Percentiles rank a stretch among this genome's conserved stretches.
These are phyloP conservation scores for Serranus cabrilla DNA, from an alignment of 2,797 vertebrate species.

Conservation along the genomic window DNA sequence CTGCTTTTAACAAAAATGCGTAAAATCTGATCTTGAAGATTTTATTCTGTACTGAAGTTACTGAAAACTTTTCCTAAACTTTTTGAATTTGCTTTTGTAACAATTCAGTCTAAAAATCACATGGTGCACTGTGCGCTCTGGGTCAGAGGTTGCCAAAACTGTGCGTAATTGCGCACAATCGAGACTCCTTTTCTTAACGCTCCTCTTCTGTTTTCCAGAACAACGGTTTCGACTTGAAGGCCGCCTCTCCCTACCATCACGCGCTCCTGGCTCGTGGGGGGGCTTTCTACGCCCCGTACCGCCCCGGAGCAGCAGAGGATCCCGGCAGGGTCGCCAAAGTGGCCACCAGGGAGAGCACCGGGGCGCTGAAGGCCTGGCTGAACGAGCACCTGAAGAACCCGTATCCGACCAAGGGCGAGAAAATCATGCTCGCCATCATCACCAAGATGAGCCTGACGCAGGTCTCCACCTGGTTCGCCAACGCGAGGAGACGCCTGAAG, in stretches of 20 bases:
- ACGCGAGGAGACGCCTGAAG: constrained; percentile 87
- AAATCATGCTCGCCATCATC: constrained; percentile 90
- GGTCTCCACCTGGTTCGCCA: constrained; percentile 91
- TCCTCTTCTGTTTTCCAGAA: constrained; percentile 68
- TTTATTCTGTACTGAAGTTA: neutral
- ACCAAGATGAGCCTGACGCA: constrained; percentile 91
- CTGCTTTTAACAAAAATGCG: neutral
- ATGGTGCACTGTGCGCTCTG: neutral
- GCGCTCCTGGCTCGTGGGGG: constrained; percentile 80
- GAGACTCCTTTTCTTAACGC: neutral
- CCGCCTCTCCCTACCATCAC: constrained; percentile 82
- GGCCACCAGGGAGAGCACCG: constrained; percentile 88
- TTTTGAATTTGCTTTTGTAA: too few species aligned
- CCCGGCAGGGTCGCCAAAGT: constrained; percentile 84
- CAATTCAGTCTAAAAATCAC: neutral
- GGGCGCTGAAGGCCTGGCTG: constrained; percentile 88
- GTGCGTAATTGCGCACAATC: constrained; percentile 53
- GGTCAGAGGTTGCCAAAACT: neutral
- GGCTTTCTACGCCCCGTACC: constrained; percentile 82
- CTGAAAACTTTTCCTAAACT: too few species aligned
- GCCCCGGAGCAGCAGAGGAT: constrained; percentile 77
- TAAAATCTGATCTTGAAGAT: neutral
- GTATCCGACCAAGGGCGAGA: constrained; percentile 89
- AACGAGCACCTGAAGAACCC: constrained; percentile 90
- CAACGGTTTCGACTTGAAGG: constrained; percentile 83